phyloP scores from a whole-genome alignment of 2,113 vertebrate species.

The Thamnaconus septentrionalis region DNA sequence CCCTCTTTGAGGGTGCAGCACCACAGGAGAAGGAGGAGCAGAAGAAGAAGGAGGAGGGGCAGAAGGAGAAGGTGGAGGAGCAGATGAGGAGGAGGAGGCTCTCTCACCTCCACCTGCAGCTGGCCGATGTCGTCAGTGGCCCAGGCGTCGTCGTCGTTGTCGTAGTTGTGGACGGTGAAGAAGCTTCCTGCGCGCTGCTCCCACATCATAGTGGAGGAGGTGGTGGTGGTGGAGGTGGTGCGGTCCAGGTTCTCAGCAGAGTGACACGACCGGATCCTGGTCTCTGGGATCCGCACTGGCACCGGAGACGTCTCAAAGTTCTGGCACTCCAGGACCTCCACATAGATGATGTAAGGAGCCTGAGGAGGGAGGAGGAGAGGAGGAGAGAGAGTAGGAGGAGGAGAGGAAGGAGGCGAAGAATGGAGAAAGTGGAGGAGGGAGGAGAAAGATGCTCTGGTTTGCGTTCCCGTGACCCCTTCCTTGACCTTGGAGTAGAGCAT shows the following conservation, averaged over 20 bases:
- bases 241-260: conserved; percentile 92
- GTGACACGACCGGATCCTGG: conserved; percentile 87
- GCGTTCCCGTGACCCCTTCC: neutral
- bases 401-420: no score
- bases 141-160: conserved; percentile 97
- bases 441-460: neutral
- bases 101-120: conserved; percentile 86
- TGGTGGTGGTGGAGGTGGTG: conserved; percentile 23
- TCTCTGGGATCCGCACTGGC: conserved; percentile 89
- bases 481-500: no score
- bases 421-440: neutral
- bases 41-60: no score
- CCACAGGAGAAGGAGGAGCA: neutral
- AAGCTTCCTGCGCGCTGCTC: conserved; percentile 88
- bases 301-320: conserved; percentile 89
- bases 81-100: no score
- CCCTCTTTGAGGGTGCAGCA: neutral
- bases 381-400: neutral
- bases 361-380: conserved; percentile 41
- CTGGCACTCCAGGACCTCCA: conserved; percentile 92
- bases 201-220: conserved; percentile 56
- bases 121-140: conserved; percentile 93
- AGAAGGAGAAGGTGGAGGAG: no score
- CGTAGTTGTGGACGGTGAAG: conserved; percentile 90
- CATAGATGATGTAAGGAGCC: conserved; percentile 95